Base-by-base conservation (phyloP, 2,888 invertebrate genomes). In the Spodoptera exigua region DNA sequence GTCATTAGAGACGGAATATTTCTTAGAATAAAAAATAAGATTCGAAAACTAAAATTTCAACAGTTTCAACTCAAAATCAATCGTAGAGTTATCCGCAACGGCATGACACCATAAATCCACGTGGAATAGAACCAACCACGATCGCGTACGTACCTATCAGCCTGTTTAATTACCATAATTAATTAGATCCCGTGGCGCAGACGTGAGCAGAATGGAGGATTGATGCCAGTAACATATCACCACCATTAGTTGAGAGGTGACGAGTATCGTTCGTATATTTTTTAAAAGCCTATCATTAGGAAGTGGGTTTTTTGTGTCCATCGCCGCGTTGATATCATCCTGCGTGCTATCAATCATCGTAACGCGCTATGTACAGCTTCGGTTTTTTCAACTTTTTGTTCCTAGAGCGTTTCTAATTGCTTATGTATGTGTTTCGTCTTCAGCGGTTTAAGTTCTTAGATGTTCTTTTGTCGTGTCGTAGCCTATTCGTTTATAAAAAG, bases 91-190 rank as follows among this genome's bases (percentile, higher is more conserved):
- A 55, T 51, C 37, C 39, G 46, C 32, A 60, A 47, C 17, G 13
- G 17, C 57, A 57, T 64, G 41, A 46, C 34, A 63, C 65, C 69
- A 80, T 71, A 82, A 78, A 81, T 81, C 76, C 78, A 78, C 60
- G 66, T 76, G 71, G 80, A 80, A 79, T 83, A 80, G 70, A 80
- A 77, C 78, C 75, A 43, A 77, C 78, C 75, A 43, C 46, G 68
- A 80, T 76, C 70, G 27, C 79, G 71, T 77, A 73, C 80, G 70
- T 81, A 84, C 83, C 84, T 83, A 87, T 87, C 84, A 81, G 83
- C 78, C 80, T 88, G 90, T 90, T 91, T 92, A 93, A 94, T 93
- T 93, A 90, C 90, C 89, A 89, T 92, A 93, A 93, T 93, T 92
- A 94, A 93, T 94, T 90, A 90, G 91, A 90, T 87, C 89, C 88